phyloP scores from a whole-genome alignment of 2,113 vertebrate species.

The Pipa parva region DNA sequence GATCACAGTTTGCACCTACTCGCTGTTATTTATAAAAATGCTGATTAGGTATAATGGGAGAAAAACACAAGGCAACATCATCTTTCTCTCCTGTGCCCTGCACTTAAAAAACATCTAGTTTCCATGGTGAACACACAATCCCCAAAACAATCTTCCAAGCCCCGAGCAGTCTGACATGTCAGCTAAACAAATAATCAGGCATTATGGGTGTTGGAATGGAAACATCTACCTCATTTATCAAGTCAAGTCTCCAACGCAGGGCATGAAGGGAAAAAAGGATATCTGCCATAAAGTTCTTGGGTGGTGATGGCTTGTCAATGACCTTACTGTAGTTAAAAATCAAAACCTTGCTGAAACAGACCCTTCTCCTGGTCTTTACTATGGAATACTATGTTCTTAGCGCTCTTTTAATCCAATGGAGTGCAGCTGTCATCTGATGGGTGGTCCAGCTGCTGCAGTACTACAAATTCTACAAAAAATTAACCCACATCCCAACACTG shows the following conservation, averaged over 20 bases:
- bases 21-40: neutral
- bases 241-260: neutral
- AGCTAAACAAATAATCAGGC: neutral
- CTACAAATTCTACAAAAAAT: too few species aligned
- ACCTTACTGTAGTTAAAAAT: neutral
- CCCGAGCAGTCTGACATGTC: neutral
- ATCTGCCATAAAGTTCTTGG: neutral
- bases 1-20: neutral
- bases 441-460: too few species aligned
- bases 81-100: neutral
- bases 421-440: too few species aligned
- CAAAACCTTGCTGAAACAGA: neutral
- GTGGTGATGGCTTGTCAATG: neutral
- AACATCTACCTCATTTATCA: constrained; percentile 23
- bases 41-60: neutral
- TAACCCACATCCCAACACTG: too few species aligned
- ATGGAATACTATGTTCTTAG: too few species aligned
- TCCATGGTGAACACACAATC: constrained; percentile 13
- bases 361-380: neutral
- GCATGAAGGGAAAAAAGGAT: neutral
- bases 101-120: neutral
- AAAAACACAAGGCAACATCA: neutral
- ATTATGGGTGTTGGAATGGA: constrained; percentile 25
- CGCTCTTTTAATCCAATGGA: too few species aligned
- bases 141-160: neutral